Conservation (phyloP, 2,113 vertebrate species). For the Grus americana region DNA sequence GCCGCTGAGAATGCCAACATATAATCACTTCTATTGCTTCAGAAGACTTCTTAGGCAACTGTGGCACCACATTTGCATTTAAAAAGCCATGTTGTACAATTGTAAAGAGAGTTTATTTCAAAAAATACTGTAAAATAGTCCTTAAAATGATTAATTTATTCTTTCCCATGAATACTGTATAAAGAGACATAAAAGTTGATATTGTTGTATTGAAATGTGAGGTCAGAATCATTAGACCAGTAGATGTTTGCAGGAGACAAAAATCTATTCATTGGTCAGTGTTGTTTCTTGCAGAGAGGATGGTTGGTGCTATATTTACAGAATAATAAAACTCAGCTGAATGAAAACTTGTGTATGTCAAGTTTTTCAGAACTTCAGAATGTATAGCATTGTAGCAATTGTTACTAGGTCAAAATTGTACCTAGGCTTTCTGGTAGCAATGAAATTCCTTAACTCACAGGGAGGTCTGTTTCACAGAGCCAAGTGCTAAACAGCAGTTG, state of each 20-base stretch:
- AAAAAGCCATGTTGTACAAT: slow-evolving; percentile 52
- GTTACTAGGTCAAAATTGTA: background rate
- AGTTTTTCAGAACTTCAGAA: background rate
- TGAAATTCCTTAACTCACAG: background rate
- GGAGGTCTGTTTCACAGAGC: background rate
- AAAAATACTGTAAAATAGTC: slow-evolving; percentile 35
- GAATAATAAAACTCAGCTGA: background rate
- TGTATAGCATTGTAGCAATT: background rate
- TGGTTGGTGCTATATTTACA: background rate
- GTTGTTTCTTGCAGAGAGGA: background rate
- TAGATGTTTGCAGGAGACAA: background rate
- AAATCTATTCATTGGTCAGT: background rate
- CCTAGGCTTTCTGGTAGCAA: background rate
- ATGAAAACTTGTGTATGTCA: background rate
- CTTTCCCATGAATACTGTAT: background rate
- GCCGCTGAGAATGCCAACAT: slow-evolving; percentile 61
- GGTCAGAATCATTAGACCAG: slow-evolving; percentile 6
- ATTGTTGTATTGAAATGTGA: background rate
- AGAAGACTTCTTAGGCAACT: slow-evolving; percentile 55
- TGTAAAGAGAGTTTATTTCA: slow-evolving; percentile 43
- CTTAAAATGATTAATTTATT: slow-evolving; percentile 56
- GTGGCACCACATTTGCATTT: slow-evolving; percentile 66
- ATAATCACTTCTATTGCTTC: slow-evolving; percentile 60
- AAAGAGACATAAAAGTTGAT: slow-evolving; percentile 14
- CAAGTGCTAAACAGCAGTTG: background rate